Evolutionary conservation across 2,888 invertebrate genomes (phyloP).

Genomic region (Metopia argyrocephala): DNA sequence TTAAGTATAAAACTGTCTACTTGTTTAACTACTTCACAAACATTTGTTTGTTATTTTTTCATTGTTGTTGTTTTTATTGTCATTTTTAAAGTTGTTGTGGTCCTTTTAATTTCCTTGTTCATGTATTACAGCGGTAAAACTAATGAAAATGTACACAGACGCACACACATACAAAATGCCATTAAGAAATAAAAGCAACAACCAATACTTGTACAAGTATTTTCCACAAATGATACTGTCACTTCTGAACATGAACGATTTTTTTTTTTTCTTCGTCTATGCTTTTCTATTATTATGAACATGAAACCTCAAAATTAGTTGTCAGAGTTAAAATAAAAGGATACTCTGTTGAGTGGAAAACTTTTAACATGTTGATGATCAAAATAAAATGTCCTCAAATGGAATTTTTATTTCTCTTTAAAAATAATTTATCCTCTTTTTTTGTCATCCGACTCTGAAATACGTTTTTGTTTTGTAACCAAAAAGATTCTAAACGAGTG

Average conservation of each 20-base stretch:
- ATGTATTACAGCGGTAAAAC: conserved; percentile 7
- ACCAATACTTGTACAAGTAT: not conserved
- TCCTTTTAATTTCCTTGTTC: conserved; percentile 44
- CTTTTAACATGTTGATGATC: not conserved
- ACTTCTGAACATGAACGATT: not conserved
- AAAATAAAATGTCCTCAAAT: not conserved
- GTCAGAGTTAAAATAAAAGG: not conserved
- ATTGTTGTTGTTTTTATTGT: not conserved
- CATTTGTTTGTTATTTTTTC: not conserved
- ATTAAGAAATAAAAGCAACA: not conserved
- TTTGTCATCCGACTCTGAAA: not conserved
- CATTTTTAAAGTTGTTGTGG: conserved; percentile 35
- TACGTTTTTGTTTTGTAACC: too few relatives aligned
- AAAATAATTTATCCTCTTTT: not conserved
- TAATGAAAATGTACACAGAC: not conserved
- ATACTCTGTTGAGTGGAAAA: not conserved
- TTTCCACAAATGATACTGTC: not conserved
- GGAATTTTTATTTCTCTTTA: not conserved
- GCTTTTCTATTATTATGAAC: not conserved
- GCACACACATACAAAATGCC: not conserved
- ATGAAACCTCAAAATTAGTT: conserved; percentile 6
- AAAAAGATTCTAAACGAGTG: not conserved
- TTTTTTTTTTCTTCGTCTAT: not conserved
- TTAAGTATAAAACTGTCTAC: too few relatives aligned
- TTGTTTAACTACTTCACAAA: not conserved